Evolutionary conservation across 2,113 vertebrate genomes (phyloP).

Genomic region (Myodes glareolus): DNA sequence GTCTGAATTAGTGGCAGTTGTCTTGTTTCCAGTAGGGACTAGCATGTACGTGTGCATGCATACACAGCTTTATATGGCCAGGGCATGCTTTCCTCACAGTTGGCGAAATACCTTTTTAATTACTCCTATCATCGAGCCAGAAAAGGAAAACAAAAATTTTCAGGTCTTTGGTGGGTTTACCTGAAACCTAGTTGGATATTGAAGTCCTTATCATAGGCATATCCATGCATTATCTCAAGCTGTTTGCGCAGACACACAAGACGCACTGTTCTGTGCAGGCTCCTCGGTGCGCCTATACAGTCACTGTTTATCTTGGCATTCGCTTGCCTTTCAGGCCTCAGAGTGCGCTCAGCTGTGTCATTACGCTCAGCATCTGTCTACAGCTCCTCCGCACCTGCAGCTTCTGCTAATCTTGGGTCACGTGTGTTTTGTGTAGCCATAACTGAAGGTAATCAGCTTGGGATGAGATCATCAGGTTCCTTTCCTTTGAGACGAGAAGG

Average conservation of each 20-base stretch:
- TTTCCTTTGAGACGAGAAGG: slow-evolving; percentile 53
- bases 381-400: slow-evolving; percentile 31
- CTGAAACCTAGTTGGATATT: not conserved
- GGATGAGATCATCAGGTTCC: slow-evolving; percentile 54
- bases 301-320: slow-evolving; percentile 38
- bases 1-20: not conserved
- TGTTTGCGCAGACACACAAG: not conserved
- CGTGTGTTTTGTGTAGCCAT: slow-evolving; percentile 25
- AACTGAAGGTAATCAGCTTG: slow-evolving; percentile 46
- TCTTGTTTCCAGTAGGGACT: slow-evolving; percentile 15
- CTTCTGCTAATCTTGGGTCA: slow-evolving; percentile 32
- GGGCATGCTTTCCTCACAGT: not conserved
- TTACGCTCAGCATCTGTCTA: not conserved
- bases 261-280: not conserved
- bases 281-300: not conserved
- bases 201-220: not conserved
- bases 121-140: not conserved
- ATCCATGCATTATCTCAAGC: not conserved
- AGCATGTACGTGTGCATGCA: not conserved
- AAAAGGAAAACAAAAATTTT: not conserved
- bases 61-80: not conserved
- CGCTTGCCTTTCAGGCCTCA: not conserved
- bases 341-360: slow-evolving; percentile 21
- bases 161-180: not conserved
- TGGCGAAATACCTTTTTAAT: slow-evolving; percentile 38